Base-by-base conservation (phyloP, 2,888 invertebrate species). In the Drosophila kuntzei region DNA sequence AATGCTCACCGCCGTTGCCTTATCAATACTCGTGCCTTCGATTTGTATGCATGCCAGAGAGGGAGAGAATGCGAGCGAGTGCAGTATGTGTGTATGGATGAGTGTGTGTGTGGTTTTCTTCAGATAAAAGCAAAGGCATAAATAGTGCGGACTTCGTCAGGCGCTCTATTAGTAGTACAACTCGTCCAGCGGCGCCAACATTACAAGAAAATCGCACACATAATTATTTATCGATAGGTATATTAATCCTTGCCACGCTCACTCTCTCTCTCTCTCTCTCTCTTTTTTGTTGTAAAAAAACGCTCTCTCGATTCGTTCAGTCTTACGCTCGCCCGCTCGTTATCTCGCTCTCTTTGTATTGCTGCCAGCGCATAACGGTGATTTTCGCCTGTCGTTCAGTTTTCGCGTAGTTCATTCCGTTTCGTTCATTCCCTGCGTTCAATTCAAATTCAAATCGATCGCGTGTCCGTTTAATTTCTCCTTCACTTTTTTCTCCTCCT, bases 101-200 rank as follows among this genome's bases (percentile, higher is more conserved):
- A 34, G 47, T n/a, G 7, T 16, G 14, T 47, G 54, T 36, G 27
- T 61, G 49, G 20, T 44, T 46, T 64, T 59, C 11, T 53, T 47
- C 65, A 66, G 75, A 74, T 79, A 76, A 76, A 68, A 67, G 32
- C 55, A 78, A 78, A 73, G 60, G 78, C 86, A 82, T 82, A 87
- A 73, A 82, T 87, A 87, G 76, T 72, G 67, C 76, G 70, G 58
- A 44, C 34, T 44, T 29, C 44, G 29, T 43, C 47, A 71, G 58
- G 47, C 57, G 59, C 70, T 71, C 82, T 54, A 54, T 80, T 68
- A 75, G 75, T 87, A 85, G 69, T 82, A 51, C 47, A 75, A 37
- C 25, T 70, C 62, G 51, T 71, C 59, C 70, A 59, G 58, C 39
- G 61, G 79, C 79, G 75, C 69, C 44, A 59, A 63, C 78, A 68